A percentile compares a stretch with the other conserved stretches of the same genome.
Evolutionary conservation across 2,113 vertebrate genomes (phyloP).

Genomic region (Acrocephalus arundinaceus): DNA sequence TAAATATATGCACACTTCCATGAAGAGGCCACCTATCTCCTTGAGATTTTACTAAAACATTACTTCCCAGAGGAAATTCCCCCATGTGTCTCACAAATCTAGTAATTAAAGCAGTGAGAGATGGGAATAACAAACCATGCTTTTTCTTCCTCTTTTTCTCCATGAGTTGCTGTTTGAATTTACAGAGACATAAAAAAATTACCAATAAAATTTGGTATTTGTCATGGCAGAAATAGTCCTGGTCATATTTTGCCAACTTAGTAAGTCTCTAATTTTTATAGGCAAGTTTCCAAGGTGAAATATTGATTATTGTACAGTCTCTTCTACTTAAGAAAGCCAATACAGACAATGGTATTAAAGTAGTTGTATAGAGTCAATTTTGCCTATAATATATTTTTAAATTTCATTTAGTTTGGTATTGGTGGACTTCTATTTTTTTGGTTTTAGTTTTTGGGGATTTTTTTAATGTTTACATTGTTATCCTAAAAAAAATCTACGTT

Average conservation of each 20-base stretch:
- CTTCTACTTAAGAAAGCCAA: background rate
- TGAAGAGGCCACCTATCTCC: background rate
- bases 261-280: background rate
- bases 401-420: background rate
- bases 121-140: background rate
- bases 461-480: background rate
- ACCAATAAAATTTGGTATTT: background rate
- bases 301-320: background rate
- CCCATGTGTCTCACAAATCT: background rate
- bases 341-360: background rate
- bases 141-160: background rate
- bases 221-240: background rate
- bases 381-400: background rate
- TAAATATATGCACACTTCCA: background rate
- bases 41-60: background rate
- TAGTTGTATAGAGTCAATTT: background rate
- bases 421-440: background rate
- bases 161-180: background rate
- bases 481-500: background rate
- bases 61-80: background rate
- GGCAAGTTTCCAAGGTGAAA: background rate
- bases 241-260: background rate
- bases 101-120: background rate
- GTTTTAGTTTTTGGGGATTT: fast-evolving
- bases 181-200: background rate